phyloP scores from a whole-genome alignment of 2,888 invertebrate species.

The Oscheius onirici region DNA sequence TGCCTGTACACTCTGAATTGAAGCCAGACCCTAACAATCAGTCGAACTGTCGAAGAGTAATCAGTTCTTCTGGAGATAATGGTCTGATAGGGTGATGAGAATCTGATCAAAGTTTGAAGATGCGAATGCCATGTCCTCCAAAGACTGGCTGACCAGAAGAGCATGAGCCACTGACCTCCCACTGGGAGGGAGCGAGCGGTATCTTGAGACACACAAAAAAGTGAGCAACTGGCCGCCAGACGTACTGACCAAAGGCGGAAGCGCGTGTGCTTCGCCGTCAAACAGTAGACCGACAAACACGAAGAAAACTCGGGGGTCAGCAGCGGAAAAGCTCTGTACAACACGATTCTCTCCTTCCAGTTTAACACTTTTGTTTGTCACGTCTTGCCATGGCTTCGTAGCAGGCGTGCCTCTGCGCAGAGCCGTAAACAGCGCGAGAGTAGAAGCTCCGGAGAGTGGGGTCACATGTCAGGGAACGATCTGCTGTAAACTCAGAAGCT shows the following conservation, averaged over 20 bases:
- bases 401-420: constrained; percentile 12
- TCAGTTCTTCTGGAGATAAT: no score
- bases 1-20: no score
- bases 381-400: constrained; percentile 2
- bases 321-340: constrained; percentile 6
- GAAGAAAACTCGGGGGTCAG: constrained; percentile 16
- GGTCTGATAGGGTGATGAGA: no score
- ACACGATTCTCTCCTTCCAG: constrained; percentile 5
- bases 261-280: constrained; percentile 15
- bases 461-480: constrained; percentile 25
- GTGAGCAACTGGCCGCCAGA: background rate
- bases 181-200: no score
- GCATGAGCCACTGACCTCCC: no score
- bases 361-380: constrained; percentile 8
- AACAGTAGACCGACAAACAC: constrained; percentile 23
- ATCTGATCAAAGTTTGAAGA: no score
- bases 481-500: constrained; percentile 29
- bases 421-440: constrained; percentile 21
- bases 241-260: constrained; percentile 3
- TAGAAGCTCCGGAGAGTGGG: background rate
- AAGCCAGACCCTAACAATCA: no score
- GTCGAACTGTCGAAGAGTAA: no score
- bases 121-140: no score
- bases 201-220: no score
- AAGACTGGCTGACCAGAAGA: no score